Evolutionary conservation across 2,113 vertebrate genomes (phyloP), one percentile per base, ranked within the genome.

Genomic region (Oreochromis tanganicae): DNA sequence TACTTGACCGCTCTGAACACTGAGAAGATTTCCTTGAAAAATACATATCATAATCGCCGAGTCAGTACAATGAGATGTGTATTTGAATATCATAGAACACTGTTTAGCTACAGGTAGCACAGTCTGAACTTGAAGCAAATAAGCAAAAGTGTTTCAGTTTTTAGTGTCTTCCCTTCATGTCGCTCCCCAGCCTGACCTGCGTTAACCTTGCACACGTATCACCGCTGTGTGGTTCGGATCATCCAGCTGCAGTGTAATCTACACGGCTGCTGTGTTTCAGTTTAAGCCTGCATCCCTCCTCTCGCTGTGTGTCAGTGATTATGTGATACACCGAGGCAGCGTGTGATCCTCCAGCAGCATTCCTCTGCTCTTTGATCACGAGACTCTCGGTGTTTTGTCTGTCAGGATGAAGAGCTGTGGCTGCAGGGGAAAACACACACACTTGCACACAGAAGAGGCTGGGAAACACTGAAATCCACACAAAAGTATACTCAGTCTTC

Each of bases 341-440:
- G 21, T 90, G 88, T 80, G 87, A 87, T 90, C 91, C 46, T 82
- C 73, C 12, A 43, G 61, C 54, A 32, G 66, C 84, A 86, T 91
- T 93, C 92, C 75, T 90, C 54, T 2, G 19, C 56, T 11, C 92
- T 94, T 94, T 94, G 92, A 94, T 94, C 89, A 88, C 32, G 1
- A 84, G 61, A 73, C 84, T 43, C 75, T 79, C 80, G 0, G 79
- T 90, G 80, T 91, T 93, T 91, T 90, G 79, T 89, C 84, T 95
- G 93, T 92, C 94, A 88, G 81, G 88, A 54, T 91, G 87, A 93
- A 82, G 80, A 34, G 83, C 71, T 43, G 73, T 68, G 80, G 75
- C 78, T 84, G 80, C 19, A 32, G 52, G 82, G 36, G 21, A 63
- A 55, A 29, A 32, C 59, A 38, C 48, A 55, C 7, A n/a, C 36